phyloP scores from a whole-genome alignment of 2,797 vertebrate genomes.

The Buceros bicornis region DNA sequence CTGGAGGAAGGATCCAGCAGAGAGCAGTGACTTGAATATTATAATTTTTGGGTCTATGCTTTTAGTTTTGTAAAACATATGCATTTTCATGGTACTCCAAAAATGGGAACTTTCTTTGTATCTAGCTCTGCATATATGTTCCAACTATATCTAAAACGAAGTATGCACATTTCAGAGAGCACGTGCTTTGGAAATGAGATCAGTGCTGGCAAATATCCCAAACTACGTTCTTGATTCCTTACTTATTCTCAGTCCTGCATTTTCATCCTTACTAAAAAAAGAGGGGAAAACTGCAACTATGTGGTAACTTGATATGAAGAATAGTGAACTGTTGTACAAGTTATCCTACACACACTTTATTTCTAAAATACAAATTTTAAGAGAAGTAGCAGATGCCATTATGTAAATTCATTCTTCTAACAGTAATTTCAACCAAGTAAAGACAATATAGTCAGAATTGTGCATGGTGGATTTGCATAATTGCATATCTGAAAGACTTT shows the following conservation, averaged over 20 bases:
- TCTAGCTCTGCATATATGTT: neutral
- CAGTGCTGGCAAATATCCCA: neutral
- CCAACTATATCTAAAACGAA: neutral
- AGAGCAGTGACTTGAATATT: neutral
- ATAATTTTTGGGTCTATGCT: neutral
- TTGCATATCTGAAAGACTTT: slow-evolving; percentile 7
- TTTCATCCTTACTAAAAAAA: slow-evolving; percentile 15
- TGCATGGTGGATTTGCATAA: slow-evolving; percentile 2
- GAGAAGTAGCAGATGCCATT: neutral
- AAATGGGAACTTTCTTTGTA: neutral
- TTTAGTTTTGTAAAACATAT: neutral
- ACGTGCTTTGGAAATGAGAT: neutral
- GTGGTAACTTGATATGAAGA: neutral
- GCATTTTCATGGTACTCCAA: neutral
- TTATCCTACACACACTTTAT: neutral
- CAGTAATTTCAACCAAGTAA: neutral
- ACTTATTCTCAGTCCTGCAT: neutral
- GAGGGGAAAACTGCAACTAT: neutral
- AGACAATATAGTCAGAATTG: neutral
- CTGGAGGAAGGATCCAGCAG: neutral
- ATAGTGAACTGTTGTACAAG: neutral
- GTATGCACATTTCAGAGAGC: neutral
- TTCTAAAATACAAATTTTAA: slow-evolving; percentile 19
- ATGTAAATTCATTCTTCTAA: neutral
- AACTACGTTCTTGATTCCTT: neutral